Evolutionary conservation across 1,140 invertebrate species (phyloP), one percentile per base, ranked within the genome.

Genomic region (Stegodyphus dumicola): DNA sequence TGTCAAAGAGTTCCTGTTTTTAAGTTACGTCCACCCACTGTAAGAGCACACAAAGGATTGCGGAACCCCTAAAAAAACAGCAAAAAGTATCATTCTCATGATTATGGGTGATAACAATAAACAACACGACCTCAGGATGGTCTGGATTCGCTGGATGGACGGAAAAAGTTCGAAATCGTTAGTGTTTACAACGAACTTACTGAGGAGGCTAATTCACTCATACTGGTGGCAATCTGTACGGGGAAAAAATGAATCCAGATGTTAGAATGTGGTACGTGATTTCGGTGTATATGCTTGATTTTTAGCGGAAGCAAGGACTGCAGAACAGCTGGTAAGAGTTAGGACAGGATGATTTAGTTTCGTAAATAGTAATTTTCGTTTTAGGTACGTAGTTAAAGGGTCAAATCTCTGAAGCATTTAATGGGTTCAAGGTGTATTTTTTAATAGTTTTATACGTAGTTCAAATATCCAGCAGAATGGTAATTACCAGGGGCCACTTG

Each of bases 31-130:
- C 69, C 78, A 54, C 52, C 78, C 69, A 79, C 77, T 67, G 17
- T 69, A 79, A 70, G n/a, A 53, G 18, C 64, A 7, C n/a, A 83
- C 80, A 83, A 83, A 83, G 80, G 80, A 66, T 75, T 75, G 70
- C 80, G 80, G 80, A 75, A 67, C 70, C 71, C 71, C 71, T 83
- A 83, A 83, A 83, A 83, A 83, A 83, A 83, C 80, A 83, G 71
- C 48, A 56, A 79, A 79, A 79, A 75, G 80, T 83, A 83, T 83
- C 80, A 83, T 75, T 75, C 56, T 52, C 15, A 33, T 83, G 80
- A 83, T 74, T 75, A 75, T 48, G 54, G 79, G 17, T 49, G 33
- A 33, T 71, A 83, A 83, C 71, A 83, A 83, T 83, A 83, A 83
- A 83, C 75, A 81, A 81, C 78, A 70, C 64, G 69, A 53, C 69